Conservation (phyloP, 2,888 invertebrate species). For the Troilus luridus region DNA sequence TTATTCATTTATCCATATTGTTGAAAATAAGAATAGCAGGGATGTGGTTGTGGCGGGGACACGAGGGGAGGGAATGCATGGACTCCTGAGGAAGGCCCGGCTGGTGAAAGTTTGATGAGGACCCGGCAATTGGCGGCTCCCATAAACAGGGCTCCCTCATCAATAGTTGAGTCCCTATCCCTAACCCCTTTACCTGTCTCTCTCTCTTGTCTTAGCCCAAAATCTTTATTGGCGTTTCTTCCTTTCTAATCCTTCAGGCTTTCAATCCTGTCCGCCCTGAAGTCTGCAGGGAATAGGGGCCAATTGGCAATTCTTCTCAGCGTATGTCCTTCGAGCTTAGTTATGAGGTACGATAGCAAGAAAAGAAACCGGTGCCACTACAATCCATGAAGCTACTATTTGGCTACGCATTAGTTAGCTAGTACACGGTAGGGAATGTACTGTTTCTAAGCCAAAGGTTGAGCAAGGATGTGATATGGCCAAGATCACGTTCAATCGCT, state of each 20-base stretch:
- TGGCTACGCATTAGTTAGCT: too few relatives aligned
- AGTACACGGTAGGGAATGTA: too few relatives aligned
- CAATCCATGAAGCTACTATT: too few relatives aligned
- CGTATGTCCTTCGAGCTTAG: neutral
- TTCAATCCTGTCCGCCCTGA: neutral
- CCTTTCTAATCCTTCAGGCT: neutral
- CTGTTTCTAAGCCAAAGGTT: too few relatives aligned
- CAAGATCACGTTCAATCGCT: too few relatives aligned
- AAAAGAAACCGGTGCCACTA: neutral
- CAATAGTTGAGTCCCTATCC: constrained; percentile 34
- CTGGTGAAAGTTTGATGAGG: constrained; percentile 50
- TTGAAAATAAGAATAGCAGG: constrained; percentile 3
- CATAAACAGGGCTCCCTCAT: constrained; percentile 49
- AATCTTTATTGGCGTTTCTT: neutral
- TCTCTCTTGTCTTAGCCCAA: neutral
- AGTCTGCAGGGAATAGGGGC: neutral
- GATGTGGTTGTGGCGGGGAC: neutral
- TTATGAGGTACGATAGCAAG: neutral
- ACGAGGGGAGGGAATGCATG: neutral
- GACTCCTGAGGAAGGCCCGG: neutral
- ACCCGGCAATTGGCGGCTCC: constrained; percentile 38
- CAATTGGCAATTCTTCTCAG: neutral
- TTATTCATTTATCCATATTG: constrained; percentile 10
- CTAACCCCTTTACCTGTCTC: constrained; percentile 9
- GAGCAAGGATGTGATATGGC: too few relatives aligned